Percentiles rank a stretch among this genome's conserved stretches.
phyloP scores from a whole-genome alignment of 2,797 vertebrate species.

The Chiloscyllium punctatum region DNA sequence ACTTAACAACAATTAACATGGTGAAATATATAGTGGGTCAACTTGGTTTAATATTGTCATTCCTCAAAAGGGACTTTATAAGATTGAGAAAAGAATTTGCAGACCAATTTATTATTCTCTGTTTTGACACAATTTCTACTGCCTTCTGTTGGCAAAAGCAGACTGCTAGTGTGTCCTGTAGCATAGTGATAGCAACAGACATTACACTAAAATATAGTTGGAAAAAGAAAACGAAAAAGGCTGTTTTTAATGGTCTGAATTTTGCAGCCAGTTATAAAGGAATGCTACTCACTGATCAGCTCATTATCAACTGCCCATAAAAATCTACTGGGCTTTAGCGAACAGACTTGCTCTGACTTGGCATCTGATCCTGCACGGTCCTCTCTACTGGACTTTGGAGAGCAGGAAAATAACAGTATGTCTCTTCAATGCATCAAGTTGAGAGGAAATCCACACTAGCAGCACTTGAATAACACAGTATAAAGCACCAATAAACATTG shows the following conservation, averaged over 20 bases:
- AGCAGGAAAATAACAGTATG: not conserved
- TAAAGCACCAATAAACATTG: not conserved
- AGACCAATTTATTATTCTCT: not conserved
- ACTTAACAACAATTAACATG: not conserved
- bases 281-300: not conserved
- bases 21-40: not conserved
- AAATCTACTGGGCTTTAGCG: not conserved
- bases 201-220: not conserved
- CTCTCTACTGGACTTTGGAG: too few species aligned
- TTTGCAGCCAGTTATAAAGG: not conserved
- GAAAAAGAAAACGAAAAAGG: not conserved
- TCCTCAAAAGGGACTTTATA: not conserved
- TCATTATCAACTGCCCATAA: not conserved
- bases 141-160: not conserved
- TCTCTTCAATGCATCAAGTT: not conserved
- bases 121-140: not conserved
- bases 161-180: not conserved
- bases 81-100: not conserved
- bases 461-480: too few species aligned
- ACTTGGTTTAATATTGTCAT: not conserved
- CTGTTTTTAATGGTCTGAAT: not conserved
- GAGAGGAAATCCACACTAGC: not conserved
- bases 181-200: not conserved
- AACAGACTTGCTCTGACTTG: not conserved
- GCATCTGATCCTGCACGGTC: not conserved